Base-by-base conservation (phyloP, 2,888 invertebrate species). In the Parnassius orleans region DNA sequence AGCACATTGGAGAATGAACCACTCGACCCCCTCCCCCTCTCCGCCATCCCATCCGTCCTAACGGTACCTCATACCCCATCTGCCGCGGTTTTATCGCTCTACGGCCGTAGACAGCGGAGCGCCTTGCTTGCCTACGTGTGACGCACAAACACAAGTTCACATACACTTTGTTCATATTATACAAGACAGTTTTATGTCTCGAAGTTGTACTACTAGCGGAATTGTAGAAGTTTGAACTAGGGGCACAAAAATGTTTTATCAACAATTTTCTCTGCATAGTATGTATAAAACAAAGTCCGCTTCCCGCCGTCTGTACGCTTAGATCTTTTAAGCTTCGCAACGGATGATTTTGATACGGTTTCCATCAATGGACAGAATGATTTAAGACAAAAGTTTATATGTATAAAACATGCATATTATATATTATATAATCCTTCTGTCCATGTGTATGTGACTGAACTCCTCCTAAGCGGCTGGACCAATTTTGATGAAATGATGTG, bases 21-120 rank as follows among this genome's bases (percentile, higher is more conserved):
- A 44, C 55, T 43, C 48, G 11, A 9, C 46, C 53, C 15, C 44
- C 50, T 44, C n/a, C 14, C 43, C 33, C 33, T 7, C 33, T 33
- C 33, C 33, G 33, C 33, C 51, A 15, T 19, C 46, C 47, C 44
- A 19, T 42, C 44, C 44, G 47, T 48, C 60, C 47, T 42, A n/a
- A 48, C 48, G 24, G 41, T 47, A n/a, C 56, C 43, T 42, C 52
- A 53, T 51, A 51, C 55, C 58, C 57, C 33, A n/a, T 47, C 33
- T 52, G n/a, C 42, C 46, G 61, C 15, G 47, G 57, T 42, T 61
- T 42, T 57, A 52, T 61, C 46, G 56, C 57, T 53, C 24, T 24
- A 41, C 48, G 47, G 3, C 47, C 47, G 56, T 54, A 63, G 63
- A 58, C 63, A 50, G 55, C 42, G 46, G 44, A 54, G 62, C 53